These are phyloP conservation scores for Carcinoscorpius rotundicauda DNA, from an alignment of 1,140 invertebrate species.

Conservation along the genomic window DNA sequence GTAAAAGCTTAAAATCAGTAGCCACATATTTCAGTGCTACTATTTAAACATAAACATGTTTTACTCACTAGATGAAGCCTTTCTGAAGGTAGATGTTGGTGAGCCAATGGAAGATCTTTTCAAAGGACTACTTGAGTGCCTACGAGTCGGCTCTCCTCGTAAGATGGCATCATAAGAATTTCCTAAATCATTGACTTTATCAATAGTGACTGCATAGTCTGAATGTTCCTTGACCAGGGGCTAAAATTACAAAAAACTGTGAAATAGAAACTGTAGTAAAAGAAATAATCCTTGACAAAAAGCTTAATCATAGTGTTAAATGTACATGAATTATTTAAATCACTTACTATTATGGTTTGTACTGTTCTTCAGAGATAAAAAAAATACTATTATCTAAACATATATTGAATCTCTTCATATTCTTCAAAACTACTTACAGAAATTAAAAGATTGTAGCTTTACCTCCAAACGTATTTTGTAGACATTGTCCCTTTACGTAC, in stretches of 20 bases:
- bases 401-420: too few relatives aligned
- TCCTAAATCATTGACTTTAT: conserved; percentile 83
- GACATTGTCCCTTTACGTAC: too few relatives aligned
- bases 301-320: background rate
- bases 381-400: too few relatives aligned
- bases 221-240: conserved; percentile 80
- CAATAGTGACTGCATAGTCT: conserved; percentile 69
- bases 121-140: conserved; percentile 56
- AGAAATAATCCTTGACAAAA: background rate
- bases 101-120: conserved; percentile 36
- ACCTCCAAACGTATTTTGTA: too few relatives aligned
- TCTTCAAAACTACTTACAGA: too few relatives aligned
- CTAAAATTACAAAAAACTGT: conserved; percentile 28
- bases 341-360: too few relatives aligned
- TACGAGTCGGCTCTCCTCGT: conserved; percentile 51
- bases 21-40: too few relatives aligned
- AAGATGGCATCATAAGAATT: conserved; percentile 67
- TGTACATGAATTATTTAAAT: background rate
- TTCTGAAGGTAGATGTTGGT: conserved; percentile 17
- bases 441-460: too few relatives aligned
- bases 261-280: background rate
- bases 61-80: conserved; percentile 16
- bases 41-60: too few relatives aligned
- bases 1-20: too few relatives aligned
- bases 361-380: too few relatives aligned